These are phyloP conservation scores for Struthidea cinerea DNA, from an alignment of 2,113 vertebrate genomes.

Conservation along the genomic window DNA sequence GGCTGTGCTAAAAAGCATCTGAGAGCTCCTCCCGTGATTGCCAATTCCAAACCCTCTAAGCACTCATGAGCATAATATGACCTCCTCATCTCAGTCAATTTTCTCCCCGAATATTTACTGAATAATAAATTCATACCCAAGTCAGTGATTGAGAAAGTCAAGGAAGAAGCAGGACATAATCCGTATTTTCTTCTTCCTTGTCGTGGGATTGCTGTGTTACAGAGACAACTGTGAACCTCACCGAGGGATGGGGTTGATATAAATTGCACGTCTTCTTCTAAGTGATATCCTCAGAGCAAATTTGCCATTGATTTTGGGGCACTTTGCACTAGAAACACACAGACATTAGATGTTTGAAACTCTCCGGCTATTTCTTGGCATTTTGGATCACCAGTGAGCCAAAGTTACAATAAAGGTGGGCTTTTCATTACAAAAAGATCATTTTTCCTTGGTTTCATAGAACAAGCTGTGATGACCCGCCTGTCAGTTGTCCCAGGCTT, in stretches of 20 bases:
- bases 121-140: not conserved
- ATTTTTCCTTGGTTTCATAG: not conserved
- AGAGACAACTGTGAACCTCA: not conserved
- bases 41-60: not conserved
- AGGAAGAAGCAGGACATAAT: not conserved
- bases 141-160: not conserved
- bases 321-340: not conserved
- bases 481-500: not conserved
- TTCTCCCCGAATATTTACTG: slow-evolving; percentile 1
- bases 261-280: not conserved
- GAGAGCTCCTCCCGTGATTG: not conserved
- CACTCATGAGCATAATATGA: not conserved
- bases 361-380: not conserved
- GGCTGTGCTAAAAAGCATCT: not conserved
- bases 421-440: not conserved
- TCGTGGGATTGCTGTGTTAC: not conserved
- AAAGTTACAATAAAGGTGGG: not conserved
- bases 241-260: not conserved
- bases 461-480: not conserved
- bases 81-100: not conserved
- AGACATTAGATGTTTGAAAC: not conserved
- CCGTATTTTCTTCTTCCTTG: not conserved
- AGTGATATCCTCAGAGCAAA: not conserved
- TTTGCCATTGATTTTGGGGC: not conserved
- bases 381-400: not conserved